phyloP scores from a whole-genome alignment of 64 coral and sea anemone genomes.

The Astreopora myriophthalma region DNA sequence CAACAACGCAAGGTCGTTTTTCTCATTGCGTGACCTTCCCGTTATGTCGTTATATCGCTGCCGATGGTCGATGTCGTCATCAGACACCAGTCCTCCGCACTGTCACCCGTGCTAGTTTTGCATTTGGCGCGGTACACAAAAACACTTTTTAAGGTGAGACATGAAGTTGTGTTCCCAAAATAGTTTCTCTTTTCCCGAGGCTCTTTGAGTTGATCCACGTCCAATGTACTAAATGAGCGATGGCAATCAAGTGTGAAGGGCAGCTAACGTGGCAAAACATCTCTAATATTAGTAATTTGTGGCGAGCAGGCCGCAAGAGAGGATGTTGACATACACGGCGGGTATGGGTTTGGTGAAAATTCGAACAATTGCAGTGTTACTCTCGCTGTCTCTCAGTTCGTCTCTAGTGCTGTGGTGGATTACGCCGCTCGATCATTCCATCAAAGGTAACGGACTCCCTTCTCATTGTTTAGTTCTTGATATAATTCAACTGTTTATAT shows the following conservation, averaged over 20 bases:
- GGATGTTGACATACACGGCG: slow-evolving; percentile 31
- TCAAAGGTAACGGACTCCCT: slow-evolving; percentile 45
- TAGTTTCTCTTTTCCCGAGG: neutral
- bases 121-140: slow-evolving; percentile 25
- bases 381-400: slow-evolving; percentile 65
- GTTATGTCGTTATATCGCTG: no score
- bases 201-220: neutral
- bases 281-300: slow-evolving; percentile 10
- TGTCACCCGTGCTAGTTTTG: neutral
- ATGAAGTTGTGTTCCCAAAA: neutral
- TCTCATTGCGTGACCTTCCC: no score
- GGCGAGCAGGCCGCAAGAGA: neutral
- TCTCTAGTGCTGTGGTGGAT: slow-evolving; percentile 75
- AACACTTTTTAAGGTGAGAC: neutral
- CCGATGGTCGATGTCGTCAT: neutral
- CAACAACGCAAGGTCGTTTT: no score
- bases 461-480: neutral
- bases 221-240: neutral
- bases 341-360: slow-evolving; percentile 63
- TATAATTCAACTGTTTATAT: neutral
- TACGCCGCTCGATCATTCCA: slow-evolving; percentile 34
- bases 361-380: slow-evolving; percentile 40
- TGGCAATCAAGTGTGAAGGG: slow-evolving; percentile 12
- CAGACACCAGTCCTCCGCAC: neutral
- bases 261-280: neutral